Evolutionary conservation across 2,888 invertebrate species (phyloP), one percentile per base, ranked within the genome.

Genomic region (Fissipunctia ypsillon): DNA sequence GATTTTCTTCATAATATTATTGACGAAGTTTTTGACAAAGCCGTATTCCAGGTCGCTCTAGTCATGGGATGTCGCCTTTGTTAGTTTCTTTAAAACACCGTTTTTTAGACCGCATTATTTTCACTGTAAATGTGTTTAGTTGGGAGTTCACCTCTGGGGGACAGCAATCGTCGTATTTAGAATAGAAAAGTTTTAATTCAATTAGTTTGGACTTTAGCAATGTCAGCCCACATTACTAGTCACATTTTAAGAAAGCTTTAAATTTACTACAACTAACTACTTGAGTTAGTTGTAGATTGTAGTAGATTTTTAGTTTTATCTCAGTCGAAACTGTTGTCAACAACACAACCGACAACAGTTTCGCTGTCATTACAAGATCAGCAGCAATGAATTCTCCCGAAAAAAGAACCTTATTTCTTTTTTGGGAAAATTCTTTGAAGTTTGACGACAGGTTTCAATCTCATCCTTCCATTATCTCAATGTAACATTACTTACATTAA

Each of bases 171-270:
- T 22, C 22, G 54, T 48, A 64, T 65, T 73, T 76, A 43, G 35
- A 57, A 22, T n/a, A n/a, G n/a, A n/a, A n/a, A 59, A 67, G 28
- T 68, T 68, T 68, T 57, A 38, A 57, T 76, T 50, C 14, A 59
- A 59, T 68, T 59, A 76, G 7, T 63, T 73, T 14, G 19, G 5
- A 67, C 48, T 57, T 76, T 6, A 25, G 28, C 19, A 35, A n/a
- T 35, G 19, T 5, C 61, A 1, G 22, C 12, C 38, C 10, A 19
- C 16, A 28, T 64, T 56, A 19, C 28, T 14, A 28, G 19, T 43
- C 7, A 41, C 57, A 16, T 65, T 64, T 22, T 25, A 41, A 35
- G 19, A 50, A 43, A 28, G 3, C 3, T 45, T n/a, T 19, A 16
- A 35, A n/a, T n/a, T n/a, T n/a, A n/a, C n/a, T n/a, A 43, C 25